Conservation (phyloP, 2,113 vertebrate genomes). For the Pampusana beccarii region DNA sequence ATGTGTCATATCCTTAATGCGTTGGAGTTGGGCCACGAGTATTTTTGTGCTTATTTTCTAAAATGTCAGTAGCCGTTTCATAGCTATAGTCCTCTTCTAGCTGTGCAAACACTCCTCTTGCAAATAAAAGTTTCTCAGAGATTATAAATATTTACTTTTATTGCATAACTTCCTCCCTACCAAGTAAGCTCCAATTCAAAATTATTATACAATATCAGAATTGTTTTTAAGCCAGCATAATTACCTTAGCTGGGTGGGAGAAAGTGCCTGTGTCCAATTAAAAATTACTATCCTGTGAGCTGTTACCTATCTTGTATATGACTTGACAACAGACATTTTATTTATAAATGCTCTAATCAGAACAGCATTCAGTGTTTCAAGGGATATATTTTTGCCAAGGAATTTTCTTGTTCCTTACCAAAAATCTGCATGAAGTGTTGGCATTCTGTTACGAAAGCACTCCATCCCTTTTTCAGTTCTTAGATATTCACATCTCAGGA, state of each 20-base stretch:
- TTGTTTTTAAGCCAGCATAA: not conserved
- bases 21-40: not conserved
- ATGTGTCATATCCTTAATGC: not conserved
- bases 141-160: not conserved
- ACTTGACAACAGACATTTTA: not conserved
- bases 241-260: not conserved
- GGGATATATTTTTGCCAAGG: not conserved
- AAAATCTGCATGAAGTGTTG: not conserved
- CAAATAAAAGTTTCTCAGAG: not conserved
- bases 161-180: not conserved
- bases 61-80: not conserved
- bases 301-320: not conserved
- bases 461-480: not conserved
- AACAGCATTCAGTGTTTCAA: not conserved
- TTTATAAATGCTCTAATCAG: not conserved
- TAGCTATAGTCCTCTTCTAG: not conserved
- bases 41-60: not conserved
- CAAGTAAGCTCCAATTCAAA: not conserved
- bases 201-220: not conserved
- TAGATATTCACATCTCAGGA: not conserved
- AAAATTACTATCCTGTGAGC: not conserved
- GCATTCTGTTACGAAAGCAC: not conserved
- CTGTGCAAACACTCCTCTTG: not conserved
- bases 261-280: not conserved
- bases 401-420: not conserved